Percentiles rank a stretch among this genome's conserved stretches.
Conservation (phyloP, 2,113 vertebrate species). For the Himantopus leucocephalus region DNA sequence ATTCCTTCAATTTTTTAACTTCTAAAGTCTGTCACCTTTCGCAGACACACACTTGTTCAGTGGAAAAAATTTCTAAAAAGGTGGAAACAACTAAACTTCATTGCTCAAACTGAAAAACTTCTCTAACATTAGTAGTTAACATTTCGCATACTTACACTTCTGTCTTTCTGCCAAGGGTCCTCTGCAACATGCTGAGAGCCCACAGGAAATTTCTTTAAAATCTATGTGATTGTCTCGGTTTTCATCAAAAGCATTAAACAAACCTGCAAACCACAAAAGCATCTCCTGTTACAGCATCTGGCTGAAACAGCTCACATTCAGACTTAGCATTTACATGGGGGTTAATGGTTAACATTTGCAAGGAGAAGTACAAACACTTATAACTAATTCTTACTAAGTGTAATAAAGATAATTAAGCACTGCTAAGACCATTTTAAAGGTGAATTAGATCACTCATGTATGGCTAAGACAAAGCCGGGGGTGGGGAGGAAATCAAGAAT, state of each 20-base stretch:
- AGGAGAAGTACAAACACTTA: neutral
- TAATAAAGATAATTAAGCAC: neutral
- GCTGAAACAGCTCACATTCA: neutral
- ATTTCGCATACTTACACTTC: constrained; percentile 87
- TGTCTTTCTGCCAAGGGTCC: constrained; percentile 95
- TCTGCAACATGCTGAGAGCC: constrained; percentile 95
- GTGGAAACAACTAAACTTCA: neutral
- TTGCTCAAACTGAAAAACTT: neutral
- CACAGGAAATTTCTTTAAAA: constrained; percentile 99
- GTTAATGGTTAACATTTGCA: neutral
- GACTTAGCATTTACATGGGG: neutral
- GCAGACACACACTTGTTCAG: neutral
- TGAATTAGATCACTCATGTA: neutral
- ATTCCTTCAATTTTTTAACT: neutral
- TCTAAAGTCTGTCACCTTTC: neutral
- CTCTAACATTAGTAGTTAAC: neutral
- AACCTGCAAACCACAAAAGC: constrained; percentile 78
- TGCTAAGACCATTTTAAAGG: neutral
- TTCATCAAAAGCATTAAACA: constrained; percentile 99
- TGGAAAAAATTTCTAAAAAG: neutral
- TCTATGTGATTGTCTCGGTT: constrained; percentile 99
- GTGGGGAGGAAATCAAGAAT: neutral
- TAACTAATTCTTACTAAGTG: neutral
- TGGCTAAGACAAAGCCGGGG: neutral
- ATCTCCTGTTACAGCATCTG: constrained; percentile 39